A percentile compares a stretch with the other conserved stretches of the same genome.
Evolutionary conservation across 2,797 vertebrate genomes (phyloP).

Genomic region (Alfaro cultratus): DNA sequence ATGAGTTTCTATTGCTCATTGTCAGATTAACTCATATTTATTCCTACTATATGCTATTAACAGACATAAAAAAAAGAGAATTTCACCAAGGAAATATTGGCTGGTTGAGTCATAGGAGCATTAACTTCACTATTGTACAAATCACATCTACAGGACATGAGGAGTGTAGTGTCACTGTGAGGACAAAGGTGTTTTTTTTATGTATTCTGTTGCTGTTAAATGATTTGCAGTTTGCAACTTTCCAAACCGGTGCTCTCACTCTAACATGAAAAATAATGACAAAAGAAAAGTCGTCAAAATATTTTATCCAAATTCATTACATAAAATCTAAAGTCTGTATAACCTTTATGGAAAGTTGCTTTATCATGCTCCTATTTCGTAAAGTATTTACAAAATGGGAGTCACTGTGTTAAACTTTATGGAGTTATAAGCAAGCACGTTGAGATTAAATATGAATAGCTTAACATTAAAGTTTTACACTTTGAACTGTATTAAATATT

Average conservation of each 20-base stretch:
- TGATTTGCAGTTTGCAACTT: background rate
- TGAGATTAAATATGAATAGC: background rate
- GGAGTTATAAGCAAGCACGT: background rate
- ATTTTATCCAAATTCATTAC: background rate
- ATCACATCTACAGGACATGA: background rate
- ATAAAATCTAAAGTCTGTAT: background rate
- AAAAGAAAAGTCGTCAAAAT: background rate
- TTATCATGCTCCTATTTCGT: background rate
- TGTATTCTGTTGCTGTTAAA: background rate
- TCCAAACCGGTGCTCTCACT: background rate
- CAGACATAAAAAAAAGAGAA: background rate
- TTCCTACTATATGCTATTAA: background rate
- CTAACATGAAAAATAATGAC: background rate
- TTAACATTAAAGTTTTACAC: background rate
- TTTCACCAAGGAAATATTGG: background rate
- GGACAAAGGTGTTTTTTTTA: background rate
- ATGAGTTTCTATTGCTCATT: background rate
- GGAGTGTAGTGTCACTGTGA: background rate
- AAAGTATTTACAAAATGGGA: background rate
- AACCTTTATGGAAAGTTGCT: background rate
- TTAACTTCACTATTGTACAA: background rate
- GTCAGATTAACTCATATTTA: background rate
- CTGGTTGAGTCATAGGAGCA: background rate
- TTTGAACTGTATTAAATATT: background rate
- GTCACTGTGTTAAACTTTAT: background rate